Evolutionary conservation across 2,113 vertebrate genomes (phyloP).

Genomic region (Hylia prasina): DNA sequence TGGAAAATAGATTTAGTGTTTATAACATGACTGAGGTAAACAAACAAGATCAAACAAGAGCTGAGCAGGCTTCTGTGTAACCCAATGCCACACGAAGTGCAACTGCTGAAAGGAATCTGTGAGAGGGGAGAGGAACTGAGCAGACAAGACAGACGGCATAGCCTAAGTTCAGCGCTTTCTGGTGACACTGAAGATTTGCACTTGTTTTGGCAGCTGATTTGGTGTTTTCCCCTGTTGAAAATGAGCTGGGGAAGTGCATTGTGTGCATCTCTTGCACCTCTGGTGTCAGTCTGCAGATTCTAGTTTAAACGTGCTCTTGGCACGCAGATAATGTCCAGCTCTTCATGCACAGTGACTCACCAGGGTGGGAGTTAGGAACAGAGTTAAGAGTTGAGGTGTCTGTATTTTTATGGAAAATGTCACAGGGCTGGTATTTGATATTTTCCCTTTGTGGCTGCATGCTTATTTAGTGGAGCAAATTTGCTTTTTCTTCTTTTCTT

Average conservation of each 20-base stretch:
- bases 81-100: background rate
- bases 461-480: background rate
- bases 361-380: background rate
- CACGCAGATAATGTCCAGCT: background rate
- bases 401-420: background rate
- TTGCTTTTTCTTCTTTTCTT: background rate
- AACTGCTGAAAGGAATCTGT: conserved; percentile 20
- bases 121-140: background rate
- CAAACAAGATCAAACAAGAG: conserved; percentile 47
- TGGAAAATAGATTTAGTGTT: conserved; percentile 26
- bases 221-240: conserved; percentile 1
- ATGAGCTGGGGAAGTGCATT: background rate
- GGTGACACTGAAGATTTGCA: background rate
- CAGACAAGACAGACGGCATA: background rate
- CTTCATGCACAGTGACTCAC: background rate
- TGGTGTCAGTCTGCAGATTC: background rate
- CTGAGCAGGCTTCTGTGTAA: conserved; percentile 42
- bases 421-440: background rate
- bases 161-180: background rate
- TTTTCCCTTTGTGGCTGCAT: background rate
- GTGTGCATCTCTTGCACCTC: background rate
- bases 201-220: background rate
- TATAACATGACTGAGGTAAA: conserved; percentile 34
- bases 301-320: background rate
- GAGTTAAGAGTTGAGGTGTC: background rate